phyloP scores from a whole-genome alignment of 2,113 vertebrate genomes.

The Corythaixoides concolor region DNA sequence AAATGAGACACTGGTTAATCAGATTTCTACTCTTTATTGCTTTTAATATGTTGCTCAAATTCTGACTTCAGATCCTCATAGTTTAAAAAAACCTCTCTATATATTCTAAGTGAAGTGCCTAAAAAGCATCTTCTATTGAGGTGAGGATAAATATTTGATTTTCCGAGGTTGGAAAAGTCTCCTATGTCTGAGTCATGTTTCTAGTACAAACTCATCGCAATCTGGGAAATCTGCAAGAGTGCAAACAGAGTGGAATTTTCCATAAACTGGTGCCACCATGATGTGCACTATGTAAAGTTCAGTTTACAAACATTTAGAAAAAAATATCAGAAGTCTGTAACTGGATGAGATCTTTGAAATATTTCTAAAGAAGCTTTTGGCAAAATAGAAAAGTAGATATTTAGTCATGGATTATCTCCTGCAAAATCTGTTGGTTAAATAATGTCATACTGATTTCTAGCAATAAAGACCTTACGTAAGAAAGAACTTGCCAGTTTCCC shows the following conservation, averaged over 20 bases:
- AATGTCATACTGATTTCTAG: background rate
- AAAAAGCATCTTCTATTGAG: background rate
- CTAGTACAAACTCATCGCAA: background rate
- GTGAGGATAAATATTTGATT: background rate
- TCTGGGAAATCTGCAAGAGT: background rate
- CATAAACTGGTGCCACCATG: background rate
- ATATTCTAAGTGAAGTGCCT: background rate
- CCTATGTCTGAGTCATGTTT: background rate
- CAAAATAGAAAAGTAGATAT: background rate
- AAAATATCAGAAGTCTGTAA: background rate
- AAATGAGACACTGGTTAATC: background rate
- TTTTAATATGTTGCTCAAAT: background rate
- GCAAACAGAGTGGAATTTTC: background rate
- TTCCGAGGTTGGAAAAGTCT: background rate
- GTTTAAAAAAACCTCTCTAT: too few species aligned
- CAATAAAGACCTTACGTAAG: background rate
- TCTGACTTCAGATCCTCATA: background rate
- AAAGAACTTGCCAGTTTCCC: background rate
- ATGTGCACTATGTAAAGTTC: background rate
- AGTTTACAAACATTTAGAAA: background rate
- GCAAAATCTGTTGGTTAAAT: background rate
- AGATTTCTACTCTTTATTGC: background rate
- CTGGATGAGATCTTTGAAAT: background rate
- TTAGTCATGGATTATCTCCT: background rate
- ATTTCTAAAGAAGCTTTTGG: background rate